A percentile compares a stretch with the other conserved stretches of the same genome.
phyloP scores from a whole-genome alignment of 2,113 vertebrate genomes.

The Neotragus moschatus region DNA sequence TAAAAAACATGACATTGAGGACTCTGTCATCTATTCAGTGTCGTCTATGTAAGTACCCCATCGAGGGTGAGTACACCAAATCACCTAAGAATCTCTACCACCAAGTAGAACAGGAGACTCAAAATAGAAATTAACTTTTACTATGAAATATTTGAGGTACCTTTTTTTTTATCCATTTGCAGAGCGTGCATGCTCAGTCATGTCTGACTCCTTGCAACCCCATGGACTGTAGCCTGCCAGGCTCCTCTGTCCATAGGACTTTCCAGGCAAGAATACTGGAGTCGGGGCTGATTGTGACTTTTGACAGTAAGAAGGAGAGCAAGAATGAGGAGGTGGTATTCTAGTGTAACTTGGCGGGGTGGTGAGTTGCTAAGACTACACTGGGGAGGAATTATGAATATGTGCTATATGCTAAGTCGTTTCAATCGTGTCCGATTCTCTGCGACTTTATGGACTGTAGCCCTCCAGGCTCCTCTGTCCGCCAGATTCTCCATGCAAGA shows the following conservation, averaged over 20 bases:
- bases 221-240: neutral
- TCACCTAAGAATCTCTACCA: neutral
- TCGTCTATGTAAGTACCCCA: rapidly evolving
- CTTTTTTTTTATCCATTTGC: neutral
- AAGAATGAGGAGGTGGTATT: rapidly evolving
- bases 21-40: rapidly evolving
- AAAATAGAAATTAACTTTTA: neutral
- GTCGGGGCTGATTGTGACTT: rapidly evolving
- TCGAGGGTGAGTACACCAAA: rapidly evolving
- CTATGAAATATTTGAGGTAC: neutral
- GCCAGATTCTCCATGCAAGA: neutral
- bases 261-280: neutral
- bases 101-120: too few species aligned
- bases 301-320: rapidly evolving
- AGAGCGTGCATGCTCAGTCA: neutral
- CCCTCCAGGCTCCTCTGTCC: neutral
- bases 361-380: too few species aligned
- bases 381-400: neutral
- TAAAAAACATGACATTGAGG: neutral
- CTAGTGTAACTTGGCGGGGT: rapidly evolving
- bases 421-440: neutral
- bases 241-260: neutral
- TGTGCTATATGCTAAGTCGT: neutral
- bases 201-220: neutral
- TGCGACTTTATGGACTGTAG: neutral